These are phyloP conservation scores for Nebria salina DNA, from an alignment of 2,888 invertebrate species.

Conservation along the genomic window DNA sequence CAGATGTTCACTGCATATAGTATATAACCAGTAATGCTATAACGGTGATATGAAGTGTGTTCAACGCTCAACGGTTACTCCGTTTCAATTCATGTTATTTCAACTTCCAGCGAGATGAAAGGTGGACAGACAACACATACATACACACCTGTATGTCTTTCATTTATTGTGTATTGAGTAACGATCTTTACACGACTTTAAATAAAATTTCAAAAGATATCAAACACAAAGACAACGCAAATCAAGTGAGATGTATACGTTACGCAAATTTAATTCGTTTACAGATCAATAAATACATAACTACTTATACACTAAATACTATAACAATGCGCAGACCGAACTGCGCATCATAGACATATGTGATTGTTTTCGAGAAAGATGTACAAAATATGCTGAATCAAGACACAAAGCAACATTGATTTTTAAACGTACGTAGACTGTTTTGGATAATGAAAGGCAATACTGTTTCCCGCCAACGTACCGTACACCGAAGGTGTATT, in stretches of 20 bases:
- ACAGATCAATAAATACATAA: no score
- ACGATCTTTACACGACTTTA: not conserved
- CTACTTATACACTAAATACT: no score
- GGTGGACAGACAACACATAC: not conserved
- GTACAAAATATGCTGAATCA: no score
- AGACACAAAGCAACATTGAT: not conserved
- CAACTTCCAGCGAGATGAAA: not conserved
- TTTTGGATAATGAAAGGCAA: not conserved
- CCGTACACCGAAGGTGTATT: not conserved
- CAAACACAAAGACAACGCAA: not conserved
- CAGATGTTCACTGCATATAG: not conserved
- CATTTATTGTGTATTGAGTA: conserved; percentile 1
- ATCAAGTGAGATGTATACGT: no score
- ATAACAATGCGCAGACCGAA: no score
- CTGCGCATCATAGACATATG: no score
- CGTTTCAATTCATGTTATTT: conserved; percentile 1
- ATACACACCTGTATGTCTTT: not conserved
- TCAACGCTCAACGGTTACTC: not conserved
- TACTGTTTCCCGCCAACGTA: not conserved
- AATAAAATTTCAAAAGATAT: not conserved
- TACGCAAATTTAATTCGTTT: no score
- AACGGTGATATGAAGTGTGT: conserved; percentile 1
- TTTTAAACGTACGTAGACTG: no score
- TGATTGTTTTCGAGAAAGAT: no score
- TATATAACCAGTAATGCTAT: not conserved